Base-by-base conservation (phyloP, 1,140 invertebrate species). In the Procambarus clarkii region DNA sequence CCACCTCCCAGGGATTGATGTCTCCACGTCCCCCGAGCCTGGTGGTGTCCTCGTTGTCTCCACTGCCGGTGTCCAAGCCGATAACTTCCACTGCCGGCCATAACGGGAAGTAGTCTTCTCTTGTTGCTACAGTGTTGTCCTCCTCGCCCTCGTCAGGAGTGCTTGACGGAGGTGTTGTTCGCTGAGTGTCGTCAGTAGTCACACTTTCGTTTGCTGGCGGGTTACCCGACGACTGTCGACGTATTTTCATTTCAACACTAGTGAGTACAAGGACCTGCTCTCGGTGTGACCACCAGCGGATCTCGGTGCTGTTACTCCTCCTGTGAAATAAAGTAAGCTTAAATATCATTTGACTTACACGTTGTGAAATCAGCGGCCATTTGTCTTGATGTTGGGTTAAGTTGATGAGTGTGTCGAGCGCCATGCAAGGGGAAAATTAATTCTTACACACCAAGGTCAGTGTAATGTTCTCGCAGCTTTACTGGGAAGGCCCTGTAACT, bases 221-320 rank as follows among this genome's bases (percentile, higher is more conserved):
- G 50, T 54, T 54, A 8, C 50, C 50, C 18, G 18, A 15, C 2
- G 18, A 4, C 44, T 15, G 74, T 9, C 82, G 76, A 1, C 89
- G 81, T 24, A 91, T 85, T 60, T 91, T 91, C 89, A 91, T 91
- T 48, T 91, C 89, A 3, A 91, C 46, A 44, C 58, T 3, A 7
- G 74, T 91, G 58, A 91, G 83, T 45, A 91, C 82, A 18, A 91
- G 83, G 3, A 91, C 89, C 1, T 69, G 74, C 74, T 91, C 89
- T 3, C 83, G 89, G 44, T 76, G 34, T 15, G 24, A 45, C 89
- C 89, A 91, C 89, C 89, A 91, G 46, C 89, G 89, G 44, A 91
- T 91, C 46, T 85, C 71, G 7, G 74, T 79, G 58, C 82, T 71
- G 74, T 64, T 85, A n/a, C 18, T 69, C 45, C 48, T 44, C 44